Conservation (phyloP, 2,888 invertebrate genomes). For the Alsophila aescularia region DNA sequence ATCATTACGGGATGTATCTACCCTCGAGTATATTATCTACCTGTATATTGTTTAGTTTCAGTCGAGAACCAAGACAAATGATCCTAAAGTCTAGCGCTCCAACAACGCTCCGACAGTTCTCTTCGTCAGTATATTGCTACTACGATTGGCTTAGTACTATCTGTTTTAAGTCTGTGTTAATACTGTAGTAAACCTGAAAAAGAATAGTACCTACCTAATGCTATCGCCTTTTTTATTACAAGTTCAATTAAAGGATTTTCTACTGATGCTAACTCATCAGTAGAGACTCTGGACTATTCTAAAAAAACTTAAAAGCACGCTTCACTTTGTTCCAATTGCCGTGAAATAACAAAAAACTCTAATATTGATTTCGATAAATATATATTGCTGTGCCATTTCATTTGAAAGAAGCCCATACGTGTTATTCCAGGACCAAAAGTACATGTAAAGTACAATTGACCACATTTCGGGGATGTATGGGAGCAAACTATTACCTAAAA, state of each 20-base stretch:
- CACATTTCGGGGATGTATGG: too few species aligned
- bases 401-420: too few species aligned
- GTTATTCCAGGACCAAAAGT: too few species aligned
- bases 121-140: background rate
- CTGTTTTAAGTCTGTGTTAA: slow-evolving; percentile 7
- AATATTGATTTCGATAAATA: too few species aligned
- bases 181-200: background rate
- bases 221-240: background rate
- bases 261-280: too few species aligned
- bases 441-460: too few species aligned
- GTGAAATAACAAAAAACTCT: too few species aligned
- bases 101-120: background rate
- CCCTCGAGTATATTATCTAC: slow-evolving; percentile 1
- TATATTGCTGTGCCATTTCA: too few species aligned
- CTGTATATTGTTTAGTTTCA: slow-evolving; percentile 16
- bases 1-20: slow-evolving; percentile 38
- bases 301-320: too few species aligned
- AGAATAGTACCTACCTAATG: slow-evolving; percentile 15
- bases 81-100: background rate
- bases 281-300: too few species aligned
- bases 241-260: background rate
- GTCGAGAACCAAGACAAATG: slow-evolving; percentile 13
- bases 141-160: slow-evolving; percentile 1
- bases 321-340: too few species aligned
- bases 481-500: too few species aligned